Percentiles rank a stretch among this genome's conserved stretches.
Evolutionary conservation across 1,140 invertebrate genomes (phyloP).

Genomic region (Pteromalus puparum): DNA sequence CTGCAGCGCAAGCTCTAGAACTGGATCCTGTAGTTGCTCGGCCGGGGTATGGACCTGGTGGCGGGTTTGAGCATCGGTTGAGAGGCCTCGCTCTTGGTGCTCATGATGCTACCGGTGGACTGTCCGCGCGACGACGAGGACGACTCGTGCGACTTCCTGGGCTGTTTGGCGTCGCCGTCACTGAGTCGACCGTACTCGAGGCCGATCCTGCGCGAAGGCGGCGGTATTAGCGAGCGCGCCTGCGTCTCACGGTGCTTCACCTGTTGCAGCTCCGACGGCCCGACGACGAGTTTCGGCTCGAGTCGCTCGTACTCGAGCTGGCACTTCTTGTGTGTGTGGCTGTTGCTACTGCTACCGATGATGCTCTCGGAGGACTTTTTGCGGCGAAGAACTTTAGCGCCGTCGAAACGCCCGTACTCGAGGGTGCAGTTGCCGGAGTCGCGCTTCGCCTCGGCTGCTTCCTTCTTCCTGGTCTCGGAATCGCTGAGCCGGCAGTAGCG

Average conservation of each 20-base stretch:
- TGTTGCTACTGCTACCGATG: constrained; percentile 58
- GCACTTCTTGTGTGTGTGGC: constrained; percentile 60
- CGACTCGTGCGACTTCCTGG: constrained; percentile 49
- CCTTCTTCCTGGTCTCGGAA: constrained; percentile 75
- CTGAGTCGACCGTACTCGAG: constrained; percentile 76
- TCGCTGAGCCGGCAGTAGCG: constrained; percentile 78
- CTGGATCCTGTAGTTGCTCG: constrained; percentile 82
- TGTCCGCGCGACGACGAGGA: constrained; percentile 62
- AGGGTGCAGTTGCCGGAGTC: constrained; percentile 68
- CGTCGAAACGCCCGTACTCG: constrained; percentile 69
- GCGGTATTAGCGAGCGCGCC: constrained; percentile 80
- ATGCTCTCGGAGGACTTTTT: constrained; percentile 76
- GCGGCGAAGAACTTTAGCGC: constrained; percentile 66
- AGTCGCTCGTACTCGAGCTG: constrained; percentile 69
- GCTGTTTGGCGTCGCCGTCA: constrained; percentile 75
- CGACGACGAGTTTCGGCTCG: constrained; percentile 45
- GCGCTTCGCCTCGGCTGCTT: constrained; percentile 59
- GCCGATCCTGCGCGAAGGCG: constrained; percentile 77
- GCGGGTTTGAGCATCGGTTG: constrained; percentile 68
- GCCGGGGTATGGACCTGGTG: constrained; percentile 76
- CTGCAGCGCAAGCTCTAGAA: constrained; percentile 72
- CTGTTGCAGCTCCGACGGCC: constrained; percentile 63
- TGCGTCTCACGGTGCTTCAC: constrained; percentile 73
- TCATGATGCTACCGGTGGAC: constrained; percentile 73
- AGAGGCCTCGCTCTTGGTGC: constrained; percentile 76